These are phyloP conservation scores for Arvicanthis niloticus DNA, from an alignment of 2,113 vertebrate genomes.

Conservation along the genomic window DNA sequence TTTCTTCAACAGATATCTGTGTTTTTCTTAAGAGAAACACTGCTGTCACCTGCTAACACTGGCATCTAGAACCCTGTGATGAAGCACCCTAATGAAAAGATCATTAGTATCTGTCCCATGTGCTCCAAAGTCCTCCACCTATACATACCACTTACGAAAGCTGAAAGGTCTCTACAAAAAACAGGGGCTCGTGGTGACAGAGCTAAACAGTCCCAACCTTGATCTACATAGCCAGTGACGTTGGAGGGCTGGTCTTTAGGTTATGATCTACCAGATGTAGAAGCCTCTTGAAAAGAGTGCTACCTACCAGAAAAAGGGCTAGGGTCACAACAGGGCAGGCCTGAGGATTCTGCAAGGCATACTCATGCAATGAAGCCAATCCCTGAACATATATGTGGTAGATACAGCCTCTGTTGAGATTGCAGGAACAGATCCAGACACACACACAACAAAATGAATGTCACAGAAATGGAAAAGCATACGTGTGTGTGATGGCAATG, in stretches of 20 bases:
- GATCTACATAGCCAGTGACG: neutral
- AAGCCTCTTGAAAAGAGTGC: neutral
- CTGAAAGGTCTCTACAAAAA: conserved; percentile 25
- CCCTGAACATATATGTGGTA: no score
- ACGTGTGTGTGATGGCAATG: neutral
- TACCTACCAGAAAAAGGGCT: neutral
- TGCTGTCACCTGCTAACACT: conserved; percentile 18
- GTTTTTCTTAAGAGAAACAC: conserved; percentile 51
- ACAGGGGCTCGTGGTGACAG: conserved; percentile 51
- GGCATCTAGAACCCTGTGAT: neutral
- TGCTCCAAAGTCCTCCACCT: neutral
- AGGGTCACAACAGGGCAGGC: fast-evolving
- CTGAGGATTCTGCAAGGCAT: neutral
- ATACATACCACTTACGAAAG: conserved; percentile 48
- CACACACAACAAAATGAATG: neutral
- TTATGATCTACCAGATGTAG: neutral
- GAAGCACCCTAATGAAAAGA: conserved; percentile 54
- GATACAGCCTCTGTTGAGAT: neutral
- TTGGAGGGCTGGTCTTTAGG: neutral
- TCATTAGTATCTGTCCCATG: conserved; percentile 48
- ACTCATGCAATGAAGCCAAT: fast-evolving
- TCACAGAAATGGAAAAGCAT: conserved; percentile 21
- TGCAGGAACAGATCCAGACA: neutral
- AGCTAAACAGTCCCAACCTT: neutral
- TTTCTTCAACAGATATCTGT: neutral